Evolutionary conservation across 2,113 vertebrate genomes (phyloP).

Genomic region (Gallinago paraguaiae): DNA sequence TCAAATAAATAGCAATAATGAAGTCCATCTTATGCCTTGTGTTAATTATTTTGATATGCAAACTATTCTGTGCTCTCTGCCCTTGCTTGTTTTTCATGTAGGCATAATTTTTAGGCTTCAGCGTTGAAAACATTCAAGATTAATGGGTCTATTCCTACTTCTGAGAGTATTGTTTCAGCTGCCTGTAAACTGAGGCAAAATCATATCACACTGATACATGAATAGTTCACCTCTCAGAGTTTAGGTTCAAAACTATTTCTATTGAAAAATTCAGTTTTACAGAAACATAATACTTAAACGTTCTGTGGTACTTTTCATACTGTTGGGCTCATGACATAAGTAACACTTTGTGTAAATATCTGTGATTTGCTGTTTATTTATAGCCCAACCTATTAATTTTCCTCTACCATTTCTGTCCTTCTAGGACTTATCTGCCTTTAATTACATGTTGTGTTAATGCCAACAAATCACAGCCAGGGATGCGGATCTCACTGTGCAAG

Average conservation of each 20-base stretch:
- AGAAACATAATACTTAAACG: neutral
- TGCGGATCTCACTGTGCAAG: neutral
- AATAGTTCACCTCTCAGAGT: neutral
- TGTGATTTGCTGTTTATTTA: constrained; percentile 5
- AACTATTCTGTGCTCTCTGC: neutral
- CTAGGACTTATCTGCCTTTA: constrained; percentile 29
- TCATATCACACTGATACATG: neutral
- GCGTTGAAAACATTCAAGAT: neutral
- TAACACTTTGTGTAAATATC: neutral
- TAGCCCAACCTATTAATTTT: neutral
- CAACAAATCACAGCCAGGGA: neutral
- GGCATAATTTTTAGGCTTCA: neutral
- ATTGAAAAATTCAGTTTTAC: neutral
- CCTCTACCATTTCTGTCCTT: neutral
- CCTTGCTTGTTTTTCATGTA: neutral
- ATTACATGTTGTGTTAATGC: neutral
- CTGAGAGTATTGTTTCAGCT: constrained; percentile 42
- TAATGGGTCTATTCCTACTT: neutral
- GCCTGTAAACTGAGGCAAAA: neutral
- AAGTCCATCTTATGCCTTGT: neutral
- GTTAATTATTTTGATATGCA: neutral
- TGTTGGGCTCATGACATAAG: neutral
- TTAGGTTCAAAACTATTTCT: neutral
- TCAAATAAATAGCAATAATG: neutral
- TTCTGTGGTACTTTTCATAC: neutral